Evolutionary conservation across 2,888 invertebrate genomes (phyloP), one percentile per base, ranked within the genome.

Genomic region (Alloplasta piceator): DNA sequence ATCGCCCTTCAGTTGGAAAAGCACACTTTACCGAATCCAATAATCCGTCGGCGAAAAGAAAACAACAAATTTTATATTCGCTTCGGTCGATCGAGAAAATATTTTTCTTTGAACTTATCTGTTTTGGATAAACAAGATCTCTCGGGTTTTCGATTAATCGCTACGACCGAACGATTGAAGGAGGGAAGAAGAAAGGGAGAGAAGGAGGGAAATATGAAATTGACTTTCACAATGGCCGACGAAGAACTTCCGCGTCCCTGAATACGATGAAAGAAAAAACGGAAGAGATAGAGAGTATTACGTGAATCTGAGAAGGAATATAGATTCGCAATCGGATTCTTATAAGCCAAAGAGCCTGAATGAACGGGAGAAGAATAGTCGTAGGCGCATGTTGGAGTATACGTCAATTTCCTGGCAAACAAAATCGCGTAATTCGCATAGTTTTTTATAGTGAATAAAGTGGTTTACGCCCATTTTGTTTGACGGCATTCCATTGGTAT

Each of bases 291-390:
- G 46, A 41, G 39, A 48, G 78, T 41, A 61, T 50, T 5, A 46
- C 50, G 50, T 60, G 46, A 48, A 50, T 14, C 39, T 41, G 0
- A 9, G 14, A 26, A 26, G 26, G 3, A 26, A 26, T n/a, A 70
- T 39, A 63, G 67, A 80, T 66, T 80, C 70, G 67, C 77, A 80
- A 80, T 80, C 80, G 73, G 68, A 58, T 64, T 77, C 68, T 77
- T 46, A 64, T 52, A 56, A 76, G 74, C 43, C 43, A 39, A 43
- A 48, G 50, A 39, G 66, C 73, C 70, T 73, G 80, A 81, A 74
- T 56, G 73, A 74, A 64, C 14, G 48, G 9, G 64, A 64, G 64
- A 66, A 74, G 63, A 73, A 73, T 64, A 39, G 48, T 5, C 6
- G 36, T 56, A 38, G 46, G 38, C 64, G 64, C 64, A 52, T 38